These are phyloP conservation scores for Linurgus olivaceus DNA, from an alignment of 2,797 vertebrate genomes.

Conservation along the genomic window DNA sequence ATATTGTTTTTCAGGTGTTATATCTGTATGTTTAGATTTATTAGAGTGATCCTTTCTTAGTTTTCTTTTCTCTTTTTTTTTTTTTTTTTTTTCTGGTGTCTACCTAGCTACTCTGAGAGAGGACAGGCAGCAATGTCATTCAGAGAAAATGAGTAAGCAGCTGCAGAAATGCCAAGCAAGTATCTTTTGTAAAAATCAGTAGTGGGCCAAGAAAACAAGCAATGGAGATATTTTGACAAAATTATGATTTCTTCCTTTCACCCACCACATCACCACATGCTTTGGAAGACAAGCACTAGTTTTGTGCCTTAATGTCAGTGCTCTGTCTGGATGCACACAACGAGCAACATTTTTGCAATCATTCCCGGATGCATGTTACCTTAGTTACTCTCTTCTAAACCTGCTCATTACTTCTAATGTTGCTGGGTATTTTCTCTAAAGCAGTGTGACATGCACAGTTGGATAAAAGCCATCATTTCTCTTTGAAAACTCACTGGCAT, in stretches of 20 bases:
- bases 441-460: background rate
- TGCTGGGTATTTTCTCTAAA: background rate
- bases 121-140: background rate
- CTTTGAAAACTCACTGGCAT: background rate
- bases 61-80: accelerated
- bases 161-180: background rate
- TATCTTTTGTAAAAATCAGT: background rate
- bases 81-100: background rate
- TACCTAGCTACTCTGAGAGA: background rate
- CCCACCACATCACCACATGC: accelerated
- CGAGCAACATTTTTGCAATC: background rate
- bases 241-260: background rate
- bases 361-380: background rate
- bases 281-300: background rate
- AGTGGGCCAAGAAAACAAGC: background rate
- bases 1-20: background rate
- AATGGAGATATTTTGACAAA: background rate
- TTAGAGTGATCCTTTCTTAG: background rate
- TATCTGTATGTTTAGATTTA: background rate
- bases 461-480: background rate
- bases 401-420: background rate
- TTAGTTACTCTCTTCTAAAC: background rate
- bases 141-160: background rate
- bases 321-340: background rate
- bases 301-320: background rate